Conservation (phyloP, 1,140 invertebrate genomes). For the Chrysomallon squamiferum region DNA sequence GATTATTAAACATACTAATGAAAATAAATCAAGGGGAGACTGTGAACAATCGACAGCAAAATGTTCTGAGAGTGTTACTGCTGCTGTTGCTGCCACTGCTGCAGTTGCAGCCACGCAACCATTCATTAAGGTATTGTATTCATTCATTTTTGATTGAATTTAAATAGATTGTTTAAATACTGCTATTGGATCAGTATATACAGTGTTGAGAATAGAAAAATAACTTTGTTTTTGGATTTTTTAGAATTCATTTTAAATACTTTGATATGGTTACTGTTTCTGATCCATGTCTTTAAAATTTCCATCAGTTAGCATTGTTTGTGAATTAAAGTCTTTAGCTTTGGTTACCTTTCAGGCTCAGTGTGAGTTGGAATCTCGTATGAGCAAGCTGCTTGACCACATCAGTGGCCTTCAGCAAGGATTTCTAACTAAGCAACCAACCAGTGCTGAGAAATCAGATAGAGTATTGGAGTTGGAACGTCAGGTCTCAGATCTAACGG, state of each 20-base stretch:
- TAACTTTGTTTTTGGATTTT: too few relatives aligned
- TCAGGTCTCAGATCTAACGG: slow-evolving; percentile 43
- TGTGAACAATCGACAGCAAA: slow-evolving; percentile 2
- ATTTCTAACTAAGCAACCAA: not conserved
- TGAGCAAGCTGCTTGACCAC: slow-evolving; percentile 37
- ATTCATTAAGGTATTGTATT: slow-evolving; percentile 38
- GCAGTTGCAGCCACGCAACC: slow-evolving; percentile 54
- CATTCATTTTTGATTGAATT: slow-evolving; percentile 1
- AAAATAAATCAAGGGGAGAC: not conserved
- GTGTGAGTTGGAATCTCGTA: slow-evolving; percentile 47
- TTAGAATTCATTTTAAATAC: too few relatives aligned
- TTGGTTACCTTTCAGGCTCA: slow-evolving; percentile 35
- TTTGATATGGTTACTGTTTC: too few relatives aligned
- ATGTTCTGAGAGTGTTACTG: slow-evolving; percentile 28
- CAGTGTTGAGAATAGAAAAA: too few relatives aligned
- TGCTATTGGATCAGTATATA: too few relatives aligned
- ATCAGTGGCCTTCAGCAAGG: slow-evolving; percentile 31
- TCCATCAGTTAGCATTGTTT: too few relatives aligned
- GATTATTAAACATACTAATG: slow-evolving; percentile 16
- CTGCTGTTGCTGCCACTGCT: slow-evolving; percentile 51
- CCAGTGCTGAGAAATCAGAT: not conserved
- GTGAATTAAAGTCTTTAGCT: too few relatives aligned
- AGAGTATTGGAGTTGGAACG: slow-evolving; percentile 39
- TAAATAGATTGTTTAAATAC: too few relatives aligned
- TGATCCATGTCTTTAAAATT: too few relatives aligned